Conservation (phyloP, 2,113 vertebrate species). For the Labeo rohita region DNA sequence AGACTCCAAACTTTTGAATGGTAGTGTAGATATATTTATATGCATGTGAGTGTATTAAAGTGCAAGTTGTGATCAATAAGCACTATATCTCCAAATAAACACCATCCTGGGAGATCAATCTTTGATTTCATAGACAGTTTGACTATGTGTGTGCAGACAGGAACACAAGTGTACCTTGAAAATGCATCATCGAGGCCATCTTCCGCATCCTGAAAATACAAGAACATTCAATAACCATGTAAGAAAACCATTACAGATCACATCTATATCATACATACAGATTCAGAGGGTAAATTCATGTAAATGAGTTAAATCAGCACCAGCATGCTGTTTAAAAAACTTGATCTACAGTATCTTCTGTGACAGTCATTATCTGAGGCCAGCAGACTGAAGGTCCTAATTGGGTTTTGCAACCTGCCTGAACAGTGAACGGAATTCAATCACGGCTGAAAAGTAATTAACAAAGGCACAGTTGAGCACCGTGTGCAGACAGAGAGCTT, state of each 20-base stretch:
- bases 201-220: constrained; percentile 73
- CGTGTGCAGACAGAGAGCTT: constrained; percentile 17
- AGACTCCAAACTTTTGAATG: not conserved
- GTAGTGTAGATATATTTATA: not conserved
- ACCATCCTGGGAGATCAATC: not conserved
- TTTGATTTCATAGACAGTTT: not conserved
- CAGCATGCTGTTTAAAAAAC: not conserved
- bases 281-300: not conserved
- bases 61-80: not conserved
- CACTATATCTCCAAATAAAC: not conserved
- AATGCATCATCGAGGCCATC: constrained; percentile 76
- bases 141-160: not conserved
- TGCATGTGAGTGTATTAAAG: not conserved
- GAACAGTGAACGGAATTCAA: constrained; percentile 38
- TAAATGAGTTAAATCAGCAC: not conserved
- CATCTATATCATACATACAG: not conserved
- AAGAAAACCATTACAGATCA: not conserved
- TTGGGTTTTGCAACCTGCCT: constrained; percentile 23
- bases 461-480: constrained; percentile 25
- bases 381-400: not conserved
- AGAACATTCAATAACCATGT: constrained; percentile 5
- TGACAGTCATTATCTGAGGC: constrained; percentile 10
- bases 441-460: constrained; percentile 41
- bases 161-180: constrained; percentile 71
- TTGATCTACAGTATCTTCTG: not conserved